Percentiles rank a stretch among this genome's conserved stretches.
Conservation (phyloP, 2,797 vertebrate genomes). For the Lindbergichthys nudifrons region DNA sequence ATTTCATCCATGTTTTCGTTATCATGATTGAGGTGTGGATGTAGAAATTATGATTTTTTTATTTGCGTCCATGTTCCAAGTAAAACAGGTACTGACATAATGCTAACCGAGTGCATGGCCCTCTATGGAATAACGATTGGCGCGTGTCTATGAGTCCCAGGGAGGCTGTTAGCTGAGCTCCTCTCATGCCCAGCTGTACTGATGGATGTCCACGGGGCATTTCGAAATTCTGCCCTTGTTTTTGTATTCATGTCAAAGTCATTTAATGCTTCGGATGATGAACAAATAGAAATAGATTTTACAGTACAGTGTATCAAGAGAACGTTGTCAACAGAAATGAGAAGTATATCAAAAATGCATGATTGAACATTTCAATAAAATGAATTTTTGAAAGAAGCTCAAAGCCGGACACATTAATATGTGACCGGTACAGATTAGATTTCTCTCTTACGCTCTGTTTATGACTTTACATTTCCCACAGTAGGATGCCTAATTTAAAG, state of each 20-base stretch:
- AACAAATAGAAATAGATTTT: conserved; percentile 25
- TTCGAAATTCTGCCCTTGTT: conserved; percentile 39
- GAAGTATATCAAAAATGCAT: background rate
- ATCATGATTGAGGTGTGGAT: background rate
- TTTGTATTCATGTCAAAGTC: conserved; percentile 47
- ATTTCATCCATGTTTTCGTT: background rate
- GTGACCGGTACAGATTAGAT: background rate
- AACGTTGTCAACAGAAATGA: background rate
- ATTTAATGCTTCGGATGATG: conserved; percentile 34
- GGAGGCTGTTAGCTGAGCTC: conserved; percentile 37
- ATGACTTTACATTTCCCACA: conserved; percentile 16
- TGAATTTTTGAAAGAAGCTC: background rate
- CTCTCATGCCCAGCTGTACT: conserved; percentile 38
- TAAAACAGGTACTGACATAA: conserved; percentile 23
- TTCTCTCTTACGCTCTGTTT: conserved; percentile 18
- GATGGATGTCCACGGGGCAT: conserved; percentile 35
- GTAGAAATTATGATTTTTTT: background rate
- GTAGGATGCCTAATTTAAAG: conserved; percentile 27
- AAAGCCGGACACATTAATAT: background rate
- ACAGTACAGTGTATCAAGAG: background rate
- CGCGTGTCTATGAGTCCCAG: conserved; percentile 22
- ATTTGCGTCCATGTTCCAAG: background rate
- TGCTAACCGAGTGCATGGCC: conserved; percentile 20
- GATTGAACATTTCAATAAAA: background rate
- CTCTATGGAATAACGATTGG: conserved; percentile 32